Evolutionary conservation across 2,797 vertebrate genomes (phyloP), one percentile per base, ranked within the genome.

Genomic region (Rhabdophis nuchalis): DNA sequence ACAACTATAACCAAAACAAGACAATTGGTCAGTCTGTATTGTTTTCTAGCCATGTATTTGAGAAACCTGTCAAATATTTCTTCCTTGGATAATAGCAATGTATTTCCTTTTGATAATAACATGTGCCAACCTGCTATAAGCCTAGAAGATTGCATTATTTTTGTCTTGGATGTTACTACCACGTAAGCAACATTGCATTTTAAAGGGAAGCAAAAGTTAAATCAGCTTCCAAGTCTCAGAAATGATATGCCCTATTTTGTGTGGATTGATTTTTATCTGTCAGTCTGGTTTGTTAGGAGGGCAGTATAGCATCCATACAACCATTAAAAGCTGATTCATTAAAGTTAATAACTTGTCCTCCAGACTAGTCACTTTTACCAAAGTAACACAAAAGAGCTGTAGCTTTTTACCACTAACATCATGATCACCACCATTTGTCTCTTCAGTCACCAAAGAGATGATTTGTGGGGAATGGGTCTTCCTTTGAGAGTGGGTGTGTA

Each of bases 261-360:
- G 94, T 91, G 41, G 97, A 97, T 98, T 98, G 98, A 97, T 98
- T 98, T 98, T 98, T 93, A 95, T 97, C 96, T 98, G 98, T 98
- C 98, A 97, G 91, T 46, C 92, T 97, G 95, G 97, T 98, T 98
- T 98, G 98, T 97, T 97, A 97, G 97, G 94, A 95, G 96, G 97
- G 97, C 98, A 98, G 96, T 97, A 95, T 88, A 95, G 96, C 96
- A 97, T 97, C 95, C 96, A 95, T 96, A 96, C 94, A 89, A 90
- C 95, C 96, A 96, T 96, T 97, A 97, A 97, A 97, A 97, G 96
- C 94, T 94, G 95, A 96, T 97, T 97, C 92, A 6, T 97, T 97
- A 97, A 97, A 97, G 96, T 98, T 98, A 97, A 97, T 96, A 95
- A 97, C 91, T 96, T 97, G 96, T 97, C 97, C 97, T 95, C 91